phyloP scores from a whole-genome alignment of 2,113 vertebrate species.

The Pseudonaja textilis region DNA sequence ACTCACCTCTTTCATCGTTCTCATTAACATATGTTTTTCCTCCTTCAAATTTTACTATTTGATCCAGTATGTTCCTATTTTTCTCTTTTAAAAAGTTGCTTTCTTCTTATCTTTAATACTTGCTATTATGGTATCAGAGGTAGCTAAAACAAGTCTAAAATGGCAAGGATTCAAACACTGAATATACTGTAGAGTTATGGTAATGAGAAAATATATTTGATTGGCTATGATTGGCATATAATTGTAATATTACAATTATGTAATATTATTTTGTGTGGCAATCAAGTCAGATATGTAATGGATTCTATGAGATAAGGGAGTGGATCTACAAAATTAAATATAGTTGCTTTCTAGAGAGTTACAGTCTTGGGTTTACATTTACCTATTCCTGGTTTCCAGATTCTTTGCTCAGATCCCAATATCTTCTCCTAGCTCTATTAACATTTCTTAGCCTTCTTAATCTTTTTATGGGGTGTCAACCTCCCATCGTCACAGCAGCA shows the following conservation, averaged over 20 bases:
- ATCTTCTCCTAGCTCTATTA: background rate
- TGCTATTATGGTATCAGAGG: background rate
- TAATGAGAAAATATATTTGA: background rate
- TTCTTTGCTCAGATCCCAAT: background rate
- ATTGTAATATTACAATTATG: background rate
- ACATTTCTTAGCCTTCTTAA: background rate
- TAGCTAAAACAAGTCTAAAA: background rate
- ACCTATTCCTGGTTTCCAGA: background rate
- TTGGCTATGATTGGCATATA: background rate
- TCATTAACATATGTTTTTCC: background rate
- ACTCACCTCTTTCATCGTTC: background rate
- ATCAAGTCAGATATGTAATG: background rate
- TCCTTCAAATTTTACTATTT: background rate
- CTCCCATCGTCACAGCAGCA: accelerated
- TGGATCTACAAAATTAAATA: background rate
- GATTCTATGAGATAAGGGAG: background rate
- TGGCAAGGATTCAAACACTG: background rate
- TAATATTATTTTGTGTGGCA: background rate
- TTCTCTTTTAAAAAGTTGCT: background rate
- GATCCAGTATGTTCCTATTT: background rate
- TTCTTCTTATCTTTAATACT: background rate
- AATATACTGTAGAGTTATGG: background rate
- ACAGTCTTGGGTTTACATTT: background rate
- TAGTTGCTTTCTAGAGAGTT: background rate
- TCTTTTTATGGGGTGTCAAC: background rate